A percentile compares a stretch with the other conserved stretches of the same genome.
Evolutionary conservation across 2,113 vertebrate species (phyloP).

Genomic region (Thunnus maccoyii): DNA sequence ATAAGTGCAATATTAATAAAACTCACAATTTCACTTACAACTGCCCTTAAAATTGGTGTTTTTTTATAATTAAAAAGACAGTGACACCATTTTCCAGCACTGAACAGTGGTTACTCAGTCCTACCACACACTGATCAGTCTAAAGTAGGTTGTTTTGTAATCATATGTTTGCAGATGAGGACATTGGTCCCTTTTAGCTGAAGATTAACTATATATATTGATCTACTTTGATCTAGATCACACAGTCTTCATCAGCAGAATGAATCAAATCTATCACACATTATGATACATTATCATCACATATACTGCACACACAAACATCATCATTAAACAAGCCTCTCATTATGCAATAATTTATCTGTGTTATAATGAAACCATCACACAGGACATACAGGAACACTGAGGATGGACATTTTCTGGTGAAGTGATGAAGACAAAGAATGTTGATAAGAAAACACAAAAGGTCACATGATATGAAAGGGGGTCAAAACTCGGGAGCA

Average conservation of each 20-base stretch:
- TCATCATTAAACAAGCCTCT: not conserved
- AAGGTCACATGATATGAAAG: constrained; percentile 24
- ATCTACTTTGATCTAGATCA: constrained; percentile 37
- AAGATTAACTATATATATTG: constrained; percentile 78
- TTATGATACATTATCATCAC: not conserved
- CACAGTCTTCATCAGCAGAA: constrained; percentile 4
- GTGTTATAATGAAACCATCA: not conserved
- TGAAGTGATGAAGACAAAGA: not conserved
- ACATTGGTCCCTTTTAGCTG: constrained; percentile 69
- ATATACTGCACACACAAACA: not conserved
- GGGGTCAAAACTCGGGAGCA: not conserved
- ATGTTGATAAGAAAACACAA: constrained; percentile 18
- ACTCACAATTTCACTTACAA: no score
- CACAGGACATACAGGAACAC: not conserved
- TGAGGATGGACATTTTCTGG: not conserved
- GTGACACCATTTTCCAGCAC: not conserved
- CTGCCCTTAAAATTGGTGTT: no score
- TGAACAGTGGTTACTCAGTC: not conserved
- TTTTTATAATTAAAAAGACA: no score
- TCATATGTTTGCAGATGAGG: constrained; percentile 68
- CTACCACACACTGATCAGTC: not conserved
- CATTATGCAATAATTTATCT: not conserved
- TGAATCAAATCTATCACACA: not conserved
- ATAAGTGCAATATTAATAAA: no score
- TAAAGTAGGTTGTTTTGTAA: constrained; percentile 61